Conservation (phyloP, 2,797 vertebrate genomes). For the Urophycis tenuis region DNA sequence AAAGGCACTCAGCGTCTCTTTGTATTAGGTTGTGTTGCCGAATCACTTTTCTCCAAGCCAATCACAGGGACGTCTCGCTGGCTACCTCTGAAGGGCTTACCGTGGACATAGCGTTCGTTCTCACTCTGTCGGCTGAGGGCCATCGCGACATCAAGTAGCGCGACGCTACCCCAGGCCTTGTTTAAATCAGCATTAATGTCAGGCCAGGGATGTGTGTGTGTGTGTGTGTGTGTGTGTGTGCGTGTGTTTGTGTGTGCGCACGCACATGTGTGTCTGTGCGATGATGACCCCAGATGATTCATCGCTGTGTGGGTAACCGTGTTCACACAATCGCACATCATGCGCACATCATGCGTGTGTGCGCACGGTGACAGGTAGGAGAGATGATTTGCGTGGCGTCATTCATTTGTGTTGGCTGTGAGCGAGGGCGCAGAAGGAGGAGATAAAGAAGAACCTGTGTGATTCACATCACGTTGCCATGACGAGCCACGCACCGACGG, state of each 20-base stretch:
- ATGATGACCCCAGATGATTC: neutral
- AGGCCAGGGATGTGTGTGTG: neutral
- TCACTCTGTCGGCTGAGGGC: neutral
- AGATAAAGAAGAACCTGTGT: neutral
- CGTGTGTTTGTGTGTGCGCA: conserved; percentile 3
- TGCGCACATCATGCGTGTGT: neutral
- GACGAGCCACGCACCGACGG: neutral
- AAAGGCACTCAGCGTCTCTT: neutral
- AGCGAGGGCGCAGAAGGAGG: no score
- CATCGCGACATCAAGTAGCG: neutral
- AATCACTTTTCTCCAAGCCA: neutral
- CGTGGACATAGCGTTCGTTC: neutral
- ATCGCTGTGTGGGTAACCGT: conserved; percentile 14
- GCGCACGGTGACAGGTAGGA: neutral
- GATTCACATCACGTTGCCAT: neutral
- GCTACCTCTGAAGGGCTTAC: neutral
- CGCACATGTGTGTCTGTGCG: neutral
- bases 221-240: neutral
- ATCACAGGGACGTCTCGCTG: neutral
- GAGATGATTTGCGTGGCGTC: neutral
- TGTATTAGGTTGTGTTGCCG: neutral
- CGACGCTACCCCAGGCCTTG: neutral
- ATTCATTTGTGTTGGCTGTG: neutral
- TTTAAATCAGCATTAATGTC: neutral
- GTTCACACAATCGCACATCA: neutral